Base-by-base conservation (phyloP, 2,113 vertebrate genomes). In the Heliornis fulica region DNA sequence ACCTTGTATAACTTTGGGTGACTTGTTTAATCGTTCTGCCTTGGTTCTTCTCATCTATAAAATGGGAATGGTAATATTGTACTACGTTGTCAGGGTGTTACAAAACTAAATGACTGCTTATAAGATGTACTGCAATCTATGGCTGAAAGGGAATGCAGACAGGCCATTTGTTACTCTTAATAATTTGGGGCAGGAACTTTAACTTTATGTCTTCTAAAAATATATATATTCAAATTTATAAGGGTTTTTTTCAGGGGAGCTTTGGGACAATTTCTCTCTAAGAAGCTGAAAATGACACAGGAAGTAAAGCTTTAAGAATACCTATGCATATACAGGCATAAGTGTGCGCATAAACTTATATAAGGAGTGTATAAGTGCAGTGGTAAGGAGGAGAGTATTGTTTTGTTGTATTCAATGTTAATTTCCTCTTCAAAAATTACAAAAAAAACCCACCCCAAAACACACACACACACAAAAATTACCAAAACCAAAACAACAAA, bases 1-100 rank as follows among this genome's bases (percentile, higher is more conserved):
- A 95, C 94, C 92, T 97, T 96, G 96, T 94, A 95, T 96, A 96
- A 96, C 94, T 97, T 96, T 96, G 94, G 95, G 94, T 95, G 94
- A 96, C 94, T 96, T 93, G 90, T 88, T 96, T 96, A 96, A 97
- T 97, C 76, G 63, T 91, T 95, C 94, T 96, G 92, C 85, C 90
- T 94, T 94, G 64, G 90, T 94, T 96, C 94, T 94, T 80, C 85
- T 94, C 93, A 90, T 92, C 92, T 97, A 93, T 94, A 96, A 97
- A 96, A 93, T 71, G 60, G 90, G 68, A 86, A 94, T 86, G 82
- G 84, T 92, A 91, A 96, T 96, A 91, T 86, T 88, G 75, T 80
- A 83, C 78, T 64, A 74, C 0, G 2, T 83, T 95, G 82, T 94
- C 87, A 96, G 81, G 48, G 74, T 57, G 77, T 97, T 93, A 78